Base-by-base conservation (phyloP, 2,888 invertebrate species). In the Chrysina gloriosa region DNA sequence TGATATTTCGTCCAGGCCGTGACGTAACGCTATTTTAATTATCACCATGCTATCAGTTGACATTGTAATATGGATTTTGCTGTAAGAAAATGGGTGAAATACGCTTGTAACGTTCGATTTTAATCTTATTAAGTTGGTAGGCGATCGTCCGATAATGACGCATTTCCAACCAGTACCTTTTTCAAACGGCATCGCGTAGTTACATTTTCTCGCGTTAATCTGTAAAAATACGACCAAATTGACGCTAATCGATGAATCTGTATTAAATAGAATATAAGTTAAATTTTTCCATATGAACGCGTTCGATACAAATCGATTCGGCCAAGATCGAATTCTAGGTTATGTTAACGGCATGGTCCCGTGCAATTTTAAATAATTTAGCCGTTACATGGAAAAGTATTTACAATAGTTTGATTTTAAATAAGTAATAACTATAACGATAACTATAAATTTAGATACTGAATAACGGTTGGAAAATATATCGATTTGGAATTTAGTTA, bases 261-360 rank as follows among this genome's bases (percentile, higher is more conserved):
- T 45, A 21, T 16, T 7, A 14, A 7, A n/a, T n/a, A n/a, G n/a
- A n/a, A n/a, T n/a, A n/a, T n/a, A n/a, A n/a, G n/a, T n/a, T n/a
- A n/a, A n/a, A n/a, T n/a, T n/a, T n/a, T n/a, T n/a, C n/a, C n/a
- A n/a, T n/a, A n/a, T n/a, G n/a, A n/a, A n/a, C n/a, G n/a, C n/a
- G n/a, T n/a, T 21, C 7, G 21, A 21, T 52, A n/a, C 16, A 31
- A 52, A 31, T 52, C 31, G 31, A 52, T 52, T 52, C 19, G 2
- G 34, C 9, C 19, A 19, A 9, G 11, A 48, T 19, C 14, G 19
- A 31, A 16, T 52, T 31, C 31, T 52, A 52, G 52, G 52, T 52
- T 52, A 52, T 52, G 52, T 52, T 52, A 29, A 52, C 52, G 31
- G 52, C 52, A 52, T 52, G 52, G 31, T 52, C 23, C n/a, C 2